A percentile compares a stretch with the other conserved stretches of the same genome.
These are phyloP conservation scores for Bradynema listronoti DNA, from an alignment of 1,140 invertebrate genomes.

Conservation along the genomic window DNA sequence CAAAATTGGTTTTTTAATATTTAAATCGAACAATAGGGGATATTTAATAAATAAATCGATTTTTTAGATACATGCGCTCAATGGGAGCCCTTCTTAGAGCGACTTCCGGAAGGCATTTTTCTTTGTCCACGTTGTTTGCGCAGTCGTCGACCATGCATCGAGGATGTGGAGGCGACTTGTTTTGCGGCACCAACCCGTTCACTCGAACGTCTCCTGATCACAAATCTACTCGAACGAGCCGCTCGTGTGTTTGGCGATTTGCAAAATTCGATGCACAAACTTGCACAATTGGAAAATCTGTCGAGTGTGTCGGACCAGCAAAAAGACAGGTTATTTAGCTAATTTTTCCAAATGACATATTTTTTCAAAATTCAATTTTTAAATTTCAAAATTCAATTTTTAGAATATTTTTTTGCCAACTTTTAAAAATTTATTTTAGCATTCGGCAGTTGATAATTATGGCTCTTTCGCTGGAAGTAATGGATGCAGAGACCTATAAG, in stretches of 20 bases:
- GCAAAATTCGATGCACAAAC: slow-evolving; percentile 12
- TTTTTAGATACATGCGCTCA: slow-evolving; percentile 34
- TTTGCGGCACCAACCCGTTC: neutral
- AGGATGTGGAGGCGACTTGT: slow-evolving; percentile 27
- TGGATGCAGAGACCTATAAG: slow-evolving; percentile 22
- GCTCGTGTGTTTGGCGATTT: slow-evolving; percentile 8
- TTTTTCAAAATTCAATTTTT: too few species aligned
- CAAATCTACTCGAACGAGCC: slow-evolving; percentile 28
- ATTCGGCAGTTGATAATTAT: slow-evolving; percentile 19
- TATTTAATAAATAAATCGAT: neutral
- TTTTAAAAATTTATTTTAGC: slow-evolving; percentile 7
- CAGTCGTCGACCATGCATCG: slow-evolving; percentile 32
- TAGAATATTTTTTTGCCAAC: too few species aligned
- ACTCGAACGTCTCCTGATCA: slow-evolving; percentile 18
- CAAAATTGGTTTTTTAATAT: neutral
- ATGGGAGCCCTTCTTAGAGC: slow-evolving; percentile 30
- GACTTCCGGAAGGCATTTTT: slow-evolving; percentile 31
- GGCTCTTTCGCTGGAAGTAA: slow-evolving; percentile 26
- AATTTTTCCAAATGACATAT: slow-evolving; percentile 12
- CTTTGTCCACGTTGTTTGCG: slow-evolving; percentile 35
- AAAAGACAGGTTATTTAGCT: slow-evolving; percentile 6
- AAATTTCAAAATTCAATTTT: too few species aligned
- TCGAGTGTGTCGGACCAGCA: neutral
- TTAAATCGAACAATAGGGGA: neutral
- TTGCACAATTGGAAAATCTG: slow-evolving; percentile 14